Evolutionary conservation across 2,888 invertebrate species (phyloP).

Genomic region (Galeruca laticollis): DNA sequence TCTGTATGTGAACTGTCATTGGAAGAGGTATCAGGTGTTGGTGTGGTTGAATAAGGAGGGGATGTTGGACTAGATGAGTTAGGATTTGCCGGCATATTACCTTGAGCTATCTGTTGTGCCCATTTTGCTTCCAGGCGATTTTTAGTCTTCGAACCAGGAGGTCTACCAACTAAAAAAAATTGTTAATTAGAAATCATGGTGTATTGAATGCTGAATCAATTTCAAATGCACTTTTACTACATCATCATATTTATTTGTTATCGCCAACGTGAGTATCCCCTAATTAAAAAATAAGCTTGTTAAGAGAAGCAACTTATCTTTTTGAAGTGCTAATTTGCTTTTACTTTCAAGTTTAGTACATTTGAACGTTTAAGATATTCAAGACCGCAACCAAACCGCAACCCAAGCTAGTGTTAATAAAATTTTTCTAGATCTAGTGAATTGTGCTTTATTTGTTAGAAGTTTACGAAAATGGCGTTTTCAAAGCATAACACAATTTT

Average conservation of each 20-base stretch:
- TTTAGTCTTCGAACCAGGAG: constrained; percentile 64
- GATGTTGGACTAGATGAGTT: constrained; percentile 38
- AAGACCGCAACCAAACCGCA: background rate
- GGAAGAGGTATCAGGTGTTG: constrained; percentile 46
- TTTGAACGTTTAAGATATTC: background rate
- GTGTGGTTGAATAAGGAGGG: constrained; percentile 38
- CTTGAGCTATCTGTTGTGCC: constrained; percentile 62
- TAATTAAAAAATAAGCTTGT: no score
- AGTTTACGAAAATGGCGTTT: no score
- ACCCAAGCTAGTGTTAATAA: background rate
- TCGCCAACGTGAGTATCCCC: no score
- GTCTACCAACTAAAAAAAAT: constrained; percentile 68
- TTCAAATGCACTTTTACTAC: constrained; percentile 5
- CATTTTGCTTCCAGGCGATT: constrained; percentile 60
- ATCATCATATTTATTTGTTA: no score
- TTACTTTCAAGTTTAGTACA: constrained; percentile 4
- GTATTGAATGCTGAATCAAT: background rate
- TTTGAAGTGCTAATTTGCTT: no score
- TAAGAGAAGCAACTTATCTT: no score
- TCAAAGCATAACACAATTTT: no score
- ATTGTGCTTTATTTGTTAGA: no score
- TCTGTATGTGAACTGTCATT: constrained; percentile 43
- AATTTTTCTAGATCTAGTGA: background rate
- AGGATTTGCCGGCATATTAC: constrained; percentile 53
- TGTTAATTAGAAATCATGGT: background rate